Evolutionary conservation across 2,888 invertebrate genomes (phyloP).

Genomic region (Polietes domitor): DNA sequence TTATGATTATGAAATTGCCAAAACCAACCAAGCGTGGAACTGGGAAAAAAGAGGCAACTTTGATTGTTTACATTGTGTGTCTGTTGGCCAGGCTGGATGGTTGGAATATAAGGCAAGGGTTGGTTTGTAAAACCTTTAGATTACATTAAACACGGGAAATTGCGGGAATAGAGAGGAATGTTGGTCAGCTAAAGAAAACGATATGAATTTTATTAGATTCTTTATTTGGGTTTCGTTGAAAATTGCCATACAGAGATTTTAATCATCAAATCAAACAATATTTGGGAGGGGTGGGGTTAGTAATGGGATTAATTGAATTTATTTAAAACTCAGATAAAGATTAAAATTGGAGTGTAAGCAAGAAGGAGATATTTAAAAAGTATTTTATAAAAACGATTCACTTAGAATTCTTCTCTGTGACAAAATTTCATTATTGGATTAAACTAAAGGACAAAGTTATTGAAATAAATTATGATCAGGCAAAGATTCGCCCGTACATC

Average conservation of each 20-base stretch:
- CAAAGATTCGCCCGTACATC: too few relatives aligned
- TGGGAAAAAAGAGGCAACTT: conserved; percentile 11
- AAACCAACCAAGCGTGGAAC: conserved; percentile 34
- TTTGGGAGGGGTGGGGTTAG: not conserved
- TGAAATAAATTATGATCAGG: too few relatives aligned
- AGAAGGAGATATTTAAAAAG: too few relatives aligned
- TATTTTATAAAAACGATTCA: too few relatives aligned
- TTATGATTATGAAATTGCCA: conserved; percentile 42
- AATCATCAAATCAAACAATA: not conserved
- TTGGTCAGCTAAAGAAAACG: not conserved
- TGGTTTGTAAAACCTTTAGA: not conserved
- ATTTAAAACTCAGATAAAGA: too few relatives aligned
- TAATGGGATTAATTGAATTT: conserved; percentile 4
- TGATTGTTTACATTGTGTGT: conserved; percentile 17
- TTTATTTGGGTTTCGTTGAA: not conserved
- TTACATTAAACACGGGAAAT: not conserved
- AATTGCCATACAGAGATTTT: not conserved
- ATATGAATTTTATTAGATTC: not conserved
- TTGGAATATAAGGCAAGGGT: not conserved
- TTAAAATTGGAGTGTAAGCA: too few relatives aligned
- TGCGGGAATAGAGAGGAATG: too few relatives aligned
- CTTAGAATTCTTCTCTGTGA: too few relatives aligned
- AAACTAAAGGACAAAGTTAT: too few relatives aligned
- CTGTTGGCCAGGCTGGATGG: not conserved
- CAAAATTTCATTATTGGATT: too few relatives aligned